Evolutionary conservation across 2,113 vertebrate genomes (phyloP).

Genomic region (Neodontobutis hainanensis): DNA sequence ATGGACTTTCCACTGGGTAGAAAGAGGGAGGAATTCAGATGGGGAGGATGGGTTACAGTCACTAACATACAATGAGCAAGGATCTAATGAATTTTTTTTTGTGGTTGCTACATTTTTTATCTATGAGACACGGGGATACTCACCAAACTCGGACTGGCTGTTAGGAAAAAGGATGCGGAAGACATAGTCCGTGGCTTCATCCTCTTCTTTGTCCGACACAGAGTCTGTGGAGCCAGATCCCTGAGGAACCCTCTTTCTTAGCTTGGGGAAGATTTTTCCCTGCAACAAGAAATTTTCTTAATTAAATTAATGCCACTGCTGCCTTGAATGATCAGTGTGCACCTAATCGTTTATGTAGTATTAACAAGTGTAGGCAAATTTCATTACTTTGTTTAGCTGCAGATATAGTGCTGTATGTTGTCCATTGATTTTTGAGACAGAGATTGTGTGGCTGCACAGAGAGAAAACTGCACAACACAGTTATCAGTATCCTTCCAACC

Average conservation of each 20-base stretch:
- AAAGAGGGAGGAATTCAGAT: conserved; percentile 57
- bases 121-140: conserved; percentile 51
- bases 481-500: conserved; percentile 22
- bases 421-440: conserved; percentile 23
- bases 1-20: conserved; percentile 39
- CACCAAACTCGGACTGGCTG: conserved; percentile 90
- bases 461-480: conserved; percentile 9
- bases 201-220: conserved; percentile 91
- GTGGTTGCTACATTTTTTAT: conserved; percentile 4
- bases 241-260: conserved; percentile 89
- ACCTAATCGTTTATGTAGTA: too few relatives aligned
- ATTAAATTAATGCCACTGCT: conserved; percentile 11
- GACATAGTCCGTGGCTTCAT: conserved; percentile 95
- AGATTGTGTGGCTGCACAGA: conserved; percentile 18
- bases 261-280: conserved; percentile 97
- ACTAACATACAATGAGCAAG: conserved; percentile 74
- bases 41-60: conserved; percentile 71
- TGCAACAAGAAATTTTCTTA: conserved; percentile 42
- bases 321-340: conserved; percentile 11
- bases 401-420: conserved; percentile 26
- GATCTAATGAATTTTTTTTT: conserved; percentile 44
- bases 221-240: conserved; percentile 90
- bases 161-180: conserved; percentile 95
- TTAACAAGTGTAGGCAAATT: conserved; percentile 41
- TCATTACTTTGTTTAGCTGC: conserved; percentile 44